Percentiles rank a stretch among this genome's conserved stretches.
Conservation (phyloP, 2,113 vertebrate species). For the Stegostoma tigrinum region DNA sequence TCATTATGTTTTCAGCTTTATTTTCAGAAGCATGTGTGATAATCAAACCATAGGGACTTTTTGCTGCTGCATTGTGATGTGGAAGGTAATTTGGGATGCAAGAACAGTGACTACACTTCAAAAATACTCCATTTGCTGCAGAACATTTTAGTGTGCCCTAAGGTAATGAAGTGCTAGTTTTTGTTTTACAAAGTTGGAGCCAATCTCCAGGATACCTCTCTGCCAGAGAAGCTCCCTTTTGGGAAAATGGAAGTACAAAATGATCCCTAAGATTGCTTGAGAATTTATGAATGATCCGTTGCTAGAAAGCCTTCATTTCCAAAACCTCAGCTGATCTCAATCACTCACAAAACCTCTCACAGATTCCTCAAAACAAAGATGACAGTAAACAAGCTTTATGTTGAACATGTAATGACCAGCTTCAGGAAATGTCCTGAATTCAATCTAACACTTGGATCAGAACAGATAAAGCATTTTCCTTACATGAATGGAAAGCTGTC, state of each 20-base stretch:
- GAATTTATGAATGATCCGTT: not conserved
- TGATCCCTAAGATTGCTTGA: not conserved
- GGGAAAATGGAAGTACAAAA: not conserved
- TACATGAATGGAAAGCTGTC: too few species aligned
- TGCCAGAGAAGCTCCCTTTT: not conserved
- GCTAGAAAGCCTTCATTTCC: not conserved
- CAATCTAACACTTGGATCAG: not conserved
- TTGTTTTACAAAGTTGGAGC: not conserved
- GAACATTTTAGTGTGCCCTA: not conserved
- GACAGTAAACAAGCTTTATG: not conserved
- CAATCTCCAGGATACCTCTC: not conserved
- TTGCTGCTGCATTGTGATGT: not conserved
- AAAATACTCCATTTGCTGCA: not conserved
- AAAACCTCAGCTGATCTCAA: not conserved
- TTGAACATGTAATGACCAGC: not conserved
- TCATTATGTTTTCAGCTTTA: not conserved
- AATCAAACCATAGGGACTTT: not conserved
- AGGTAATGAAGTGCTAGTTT: not conserved
- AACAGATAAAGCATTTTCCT: not conserved
- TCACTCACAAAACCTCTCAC: not conserved
- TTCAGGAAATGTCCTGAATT: not conserved
- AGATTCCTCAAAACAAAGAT: not conserved
- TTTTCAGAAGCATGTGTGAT: not conserved
- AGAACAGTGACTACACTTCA: not conserved
- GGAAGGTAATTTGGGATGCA: not conserved